phyloP scores from a whole-genome alignment of 2,888 invertebrate species.

The Cylindroiulus punctatus region DNA sequence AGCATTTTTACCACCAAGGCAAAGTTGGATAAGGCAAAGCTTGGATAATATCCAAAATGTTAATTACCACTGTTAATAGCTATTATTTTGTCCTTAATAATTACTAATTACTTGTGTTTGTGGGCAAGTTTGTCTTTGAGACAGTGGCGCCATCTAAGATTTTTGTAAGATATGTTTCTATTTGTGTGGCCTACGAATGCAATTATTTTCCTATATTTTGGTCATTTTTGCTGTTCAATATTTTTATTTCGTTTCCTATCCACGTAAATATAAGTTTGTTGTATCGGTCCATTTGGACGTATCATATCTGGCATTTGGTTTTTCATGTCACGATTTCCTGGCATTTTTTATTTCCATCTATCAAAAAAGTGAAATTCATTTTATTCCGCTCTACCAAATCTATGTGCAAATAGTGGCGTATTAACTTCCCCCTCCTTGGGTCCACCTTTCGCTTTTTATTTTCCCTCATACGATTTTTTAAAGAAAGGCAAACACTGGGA shows the following conservation, averaged over 20 bases:
- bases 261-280: neutral
- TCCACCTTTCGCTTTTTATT: neutral
- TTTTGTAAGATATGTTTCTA: no score
- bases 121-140: no score
- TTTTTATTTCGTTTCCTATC: neutral
- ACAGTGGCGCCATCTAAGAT: no score
- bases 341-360: neutral
- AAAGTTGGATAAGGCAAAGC: no score
- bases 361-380: slow-evolving; percentile 1
- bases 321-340: neutral
- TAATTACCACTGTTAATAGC: no score
- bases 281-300: neutral
- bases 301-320: neutral
- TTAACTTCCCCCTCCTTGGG: neutral
- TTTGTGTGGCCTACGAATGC: no score
- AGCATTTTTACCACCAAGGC: no score
- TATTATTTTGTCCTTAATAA: no score
- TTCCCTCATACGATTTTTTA: neutral
- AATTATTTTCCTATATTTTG: no score
- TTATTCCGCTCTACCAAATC: slow-evolving; percentile 1
- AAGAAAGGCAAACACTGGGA: neutral
- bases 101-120: no score
- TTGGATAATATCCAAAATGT: no score
- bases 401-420: neutral
- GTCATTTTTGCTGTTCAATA: no score